Evolutionary conservation across 1,140 invertebrate genomes (phyloP).

Genomic region (Palaemon carinicauda): DNA sequence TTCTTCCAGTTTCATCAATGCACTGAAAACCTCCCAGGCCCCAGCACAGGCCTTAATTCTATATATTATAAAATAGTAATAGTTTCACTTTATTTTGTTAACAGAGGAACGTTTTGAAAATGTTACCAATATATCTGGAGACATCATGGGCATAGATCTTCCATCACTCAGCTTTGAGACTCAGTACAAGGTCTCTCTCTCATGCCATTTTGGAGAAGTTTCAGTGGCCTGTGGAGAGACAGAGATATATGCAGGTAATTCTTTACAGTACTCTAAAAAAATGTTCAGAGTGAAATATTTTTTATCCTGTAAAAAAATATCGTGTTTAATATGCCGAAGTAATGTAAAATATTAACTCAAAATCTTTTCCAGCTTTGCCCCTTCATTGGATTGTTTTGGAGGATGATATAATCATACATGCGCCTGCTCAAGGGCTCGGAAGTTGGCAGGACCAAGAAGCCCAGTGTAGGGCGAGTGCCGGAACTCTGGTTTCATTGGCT

Average conservation of each 20-base stretch:
- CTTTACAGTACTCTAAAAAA: too few species aligned
- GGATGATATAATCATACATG: not conserved
- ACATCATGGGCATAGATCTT: not conserved
- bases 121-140: too few species aligned
- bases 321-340: too few species aligned
- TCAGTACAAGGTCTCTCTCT: not conserved
- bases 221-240: conserved; percentile 10
- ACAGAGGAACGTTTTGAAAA: too few species aligned
- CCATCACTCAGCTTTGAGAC: conserved; percentile 10
- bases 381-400: not conserved
- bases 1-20: too few species aligned
- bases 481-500: conserved; percentile 22
- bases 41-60: too few species aligned
- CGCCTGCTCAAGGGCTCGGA: not conserved
- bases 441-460: conserved; percentile 25
- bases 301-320: too few species aligned
- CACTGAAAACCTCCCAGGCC: too few species aligned
- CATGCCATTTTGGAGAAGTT: conserved; percentile 17
- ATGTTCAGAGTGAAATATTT: too few species aligned
- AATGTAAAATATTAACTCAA: not conserved
- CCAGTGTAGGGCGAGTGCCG: not conserved
- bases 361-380: conserved; percentile 10
- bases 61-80: too few species aligned
- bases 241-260: not conserved
- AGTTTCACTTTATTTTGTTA: too few species aligned